Base-by-base conservation (phyloP, 1,140 invertebrate species). In the Palaemon carinicauda region DNA sequence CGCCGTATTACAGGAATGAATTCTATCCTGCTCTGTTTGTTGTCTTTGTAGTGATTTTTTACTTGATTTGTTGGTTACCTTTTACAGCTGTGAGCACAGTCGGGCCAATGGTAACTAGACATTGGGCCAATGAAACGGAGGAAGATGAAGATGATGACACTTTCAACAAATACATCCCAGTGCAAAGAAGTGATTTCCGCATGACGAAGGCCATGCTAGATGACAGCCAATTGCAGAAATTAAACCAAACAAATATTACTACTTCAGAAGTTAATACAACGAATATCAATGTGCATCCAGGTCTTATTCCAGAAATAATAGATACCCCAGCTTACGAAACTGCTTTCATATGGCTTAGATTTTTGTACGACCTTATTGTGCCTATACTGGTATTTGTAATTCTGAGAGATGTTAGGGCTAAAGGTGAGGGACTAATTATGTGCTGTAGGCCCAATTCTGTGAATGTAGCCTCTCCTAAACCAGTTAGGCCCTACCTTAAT, bases 401-500 rank as follows among this genome's bases (percentile, higher is more conserved):
- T 5, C 65, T 89, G 31, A 80, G 75, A 60, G 88, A 89, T 1
- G 71, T 89, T 31, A 54, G 86, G 50, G 21, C 52, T 31, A 89
- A 88, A 41, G 85, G 88, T 21, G 80, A 81, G 51, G 65, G 15
- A 10, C 83, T 89, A 19, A 89, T 89, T 19, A 80, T 84, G 56
- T 87, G 73, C 41, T 89, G 88, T 74, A 73, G 88, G 77, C 88
- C 88, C 51, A 78, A 80, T 75, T 80, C 88, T 12, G 82, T 89
- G 15, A 86, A 89, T 53, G 84, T 83, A 10, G 80, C 88, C 24
- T 89, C 88, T 31, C 88, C 88, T 53, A 87, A 89, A 56, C 82
- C 83, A 50, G 56, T 60, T 19, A 71, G 74, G 10, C 81, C 78
- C 5, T 82, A 86, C n/a, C 29, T 85, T 9, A 80, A 52, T 19